Conservation (phyloP, 1,140 invertebrate species). For the Paraescarpia echinospica region DNA sequence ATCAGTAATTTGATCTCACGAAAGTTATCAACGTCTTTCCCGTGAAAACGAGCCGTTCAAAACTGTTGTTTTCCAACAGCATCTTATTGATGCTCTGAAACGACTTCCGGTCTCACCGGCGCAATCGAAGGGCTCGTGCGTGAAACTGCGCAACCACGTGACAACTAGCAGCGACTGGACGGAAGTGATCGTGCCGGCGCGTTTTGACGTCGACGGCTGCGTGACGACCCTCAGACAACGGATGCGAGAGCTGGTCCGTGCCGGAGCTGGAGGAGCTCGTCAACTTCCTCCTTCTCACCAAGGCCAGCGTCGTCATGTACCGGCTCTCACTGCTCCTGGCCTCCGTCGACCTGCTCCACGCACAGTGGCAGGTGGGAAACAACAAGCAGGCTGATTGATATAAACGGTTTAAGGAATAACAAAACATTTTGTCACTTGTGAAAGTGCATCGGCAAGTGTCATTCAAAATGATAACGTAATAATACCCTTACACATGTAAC, state of each 20-base stretch:
- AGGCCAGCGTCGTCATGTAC: not conserved
- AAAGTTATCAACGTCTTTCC: not conserved
- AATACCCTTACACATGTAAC: too few relatives aligned
- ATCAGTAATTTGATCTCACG: not conserved
- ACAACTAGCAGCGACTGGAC: not conserved
- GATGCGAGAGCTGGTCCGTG: not conserved
- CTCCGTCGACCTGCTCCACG: not conserved
- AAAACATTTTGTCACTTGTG: too few relatives aligned
- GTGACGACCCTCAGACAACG: not conserved
- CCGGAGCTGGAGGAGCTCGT: not conserved
- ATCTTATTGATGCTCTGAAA: not conserved
- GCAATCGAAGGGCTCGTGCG: not conserved
- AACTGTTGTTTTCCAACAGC: not conserved
- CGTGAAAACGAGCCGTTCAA: not conserved
- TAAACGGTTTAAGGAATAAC: too few relatives aligned
- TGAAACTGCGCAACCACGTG: not conserved
- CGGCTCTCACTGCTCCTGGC: not conserved
- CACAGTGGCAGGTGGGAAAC: not conserved
- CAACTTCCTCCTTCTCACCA: not conserved
- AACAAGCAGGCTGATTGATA: not conserved
- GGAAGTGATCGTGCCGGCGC: not conserved
- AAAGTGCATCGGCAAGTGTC: too few relatives aligned
- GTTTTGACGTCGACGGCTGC: not conserved
- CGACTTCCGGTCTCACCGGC: not conserved
- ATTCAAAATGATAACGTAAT: too few relatives aligned